Evolutionary conservation across 2,888 invertebrate species (phyloP).

Genomic region (Tetranychus piercei): DNA sequence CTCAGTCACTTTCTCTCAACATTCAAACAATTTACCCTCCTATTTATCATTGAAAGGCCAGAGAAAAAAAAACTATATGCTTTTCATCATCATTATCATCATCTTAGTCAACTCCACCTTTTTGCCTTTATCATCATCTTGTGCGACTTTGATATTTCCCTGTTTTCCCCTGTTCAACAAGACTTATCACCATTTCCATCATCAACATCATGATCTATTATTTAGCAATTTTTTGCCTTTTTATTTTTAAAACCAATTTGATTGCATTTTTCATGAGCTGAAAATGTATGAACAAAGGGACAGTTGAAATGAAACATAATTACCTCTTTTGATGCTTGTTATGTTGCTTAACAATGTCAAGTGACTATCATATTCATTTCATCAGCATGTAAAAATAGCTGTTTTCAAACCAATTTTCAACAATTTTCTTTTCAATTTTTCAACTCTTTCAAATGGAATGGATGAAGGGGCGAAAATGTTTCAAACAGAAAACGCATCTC

Average conservation of each 20-base stretch:
- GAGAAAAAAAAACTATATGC: not conserved
- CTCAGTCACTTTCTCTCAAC: not conserved
- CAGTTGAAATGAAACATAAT: no score
- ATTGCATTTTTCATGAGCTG: not conserved
- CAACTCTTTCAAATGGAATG: no score
- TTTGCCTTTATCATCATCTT: not conserved
- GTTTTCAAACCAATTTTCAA: no score
- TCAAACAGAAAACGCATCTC: no score
- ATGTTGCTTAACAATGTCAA: no score
- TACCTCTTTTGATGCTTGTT: no score
- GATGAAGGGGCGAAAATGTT: no score
- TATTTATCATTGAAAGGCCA: not conserved
- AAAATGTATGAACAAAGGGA: no score
- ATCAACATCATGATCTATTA: not conserved
- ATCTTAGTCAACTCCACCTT: not conserved
- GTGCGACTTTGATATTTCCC: not conserved
- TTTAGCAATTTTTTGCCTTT: not conserved
- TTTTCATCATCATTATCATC: not conserved
- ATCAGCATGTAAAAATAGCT: no score
- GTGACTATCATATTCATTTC: no score
- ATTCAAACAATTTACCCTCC: not conserved
- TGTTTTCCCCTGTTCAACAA: not conserved
- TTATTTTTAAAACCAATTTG: not conserved
- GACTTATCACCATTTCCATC: not conserved
- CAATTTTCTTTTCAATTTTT: no score